These are phyloP conservation scores for Oopsacas minuta DNA, from an alignment of 37 sponge, comb jelly and placozoan species.

Conservation along the genomic window DNA sequence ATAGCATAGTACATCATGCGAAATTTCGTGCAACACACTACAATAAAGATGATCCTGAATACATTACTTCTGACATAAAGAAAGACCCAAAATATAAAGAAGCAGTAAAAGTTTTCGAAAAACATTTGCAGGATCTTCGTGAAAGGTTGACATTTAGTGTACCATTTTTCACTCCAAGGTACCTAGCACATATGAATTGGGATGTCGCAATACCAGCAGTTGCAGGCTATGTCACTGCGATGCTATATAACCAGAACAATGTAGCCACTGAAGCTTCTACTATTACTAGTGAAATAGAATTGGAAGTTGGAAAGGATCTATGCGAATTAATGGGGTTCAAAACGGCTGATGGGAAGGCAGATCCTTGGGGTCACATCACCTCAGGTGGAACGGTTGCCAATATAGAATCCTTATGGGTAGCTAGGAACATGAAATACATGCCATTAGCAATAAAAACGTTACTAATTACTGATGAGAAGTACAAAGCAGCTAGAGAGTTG, in stretches of 20 bases:
- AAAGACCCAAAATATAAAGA: not conserved
- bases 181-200: conserved; percentile 28
- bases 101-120: not conserved
- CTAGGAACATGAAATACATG: conserved; percentile 20
- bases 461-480: not conserved
- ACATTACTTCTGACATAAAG: conserved; percentile 22
- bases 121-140: not conserved
- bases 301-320: conserved; percentile 14
- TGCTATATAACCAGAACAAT: conserved; percentile 29
- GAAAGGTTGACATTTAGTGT: conserved; percentile 5
- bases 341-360: not conserved
- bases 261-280: conserved; percentile 21
- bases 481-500: not conserved
- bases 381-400: conserved; percentile 20
- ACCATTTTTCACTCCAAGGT: conserved; percentile 25
- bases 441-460: not conserved
- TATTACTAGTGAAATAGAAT: not conserved
- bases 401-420: conserved; percentile 26
- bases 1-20: conserved; percentile 16
- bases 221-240: conserved; percentile 22
- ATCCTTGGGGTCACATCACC: conserved; percentile 25
- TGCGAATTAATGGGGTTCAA: conserved; percentile 26
- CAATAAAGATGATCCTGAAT: conserved; percentile 18
- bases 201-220: conserved; percentile 17
- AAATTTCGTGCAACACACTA: not conserved